Evolutionary conservation across 2,113 vertebrate species (phyloP).

Genomic region (Sclerurus mexicanus): DNA sequence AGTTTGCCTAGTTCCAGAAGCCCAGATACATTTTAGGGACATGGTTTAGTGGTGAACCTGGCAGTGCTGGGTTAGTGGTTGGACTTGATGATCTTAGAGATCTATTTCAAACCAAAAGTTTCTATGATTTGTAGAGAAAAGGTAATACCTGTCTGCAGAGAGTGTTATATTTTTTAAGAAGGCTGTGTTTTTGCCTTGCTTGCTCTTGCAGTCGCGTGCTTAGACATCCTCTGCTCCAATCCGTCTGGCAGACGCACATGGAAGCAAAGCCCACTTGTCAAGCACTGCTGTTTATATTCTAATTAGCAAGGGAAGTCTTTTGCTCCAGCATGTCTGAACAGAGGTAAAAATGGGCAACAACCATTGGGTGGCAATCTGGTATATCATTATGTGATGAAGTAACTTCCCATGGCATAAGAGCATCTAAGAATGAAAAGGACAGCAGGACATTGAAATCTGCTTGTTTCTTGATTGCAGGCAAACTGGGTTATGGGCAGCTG

Average conservation of each 20-base stretch:
- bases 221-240: background rate
- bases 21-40: background rate
- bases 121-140: background rate
- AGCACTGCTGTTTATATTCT: background rate
- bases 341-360: background rate
- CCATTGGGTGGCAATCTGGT: background rate
- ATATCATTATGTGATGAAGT: background rate
- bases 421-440: background rate
- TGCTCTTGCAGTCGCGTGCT: background rate
- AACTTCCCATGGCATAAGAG: background rate
- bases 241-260: constrained; percentile 7
- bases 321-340: background rate
- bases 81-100: background rate
- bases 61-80: background rate
- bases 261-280: background rate
- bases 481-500: background rate
- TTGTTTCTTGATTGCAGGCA: background rate
- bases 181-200: background rate
- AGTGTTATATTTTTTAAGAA: background rate
- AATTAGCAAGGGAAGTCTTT: background rate
- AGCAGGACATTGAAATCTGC: background rate
- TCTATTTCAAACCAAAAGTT: background rate
- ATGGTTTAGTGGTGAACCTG: background rate
- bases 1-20: background rate
- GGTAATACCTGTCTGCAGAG: background rate